Percentiles rank a stretch among this genome's conserved stretches.
Evolutionary conservation across 2,113 vertebrate species (phyloP).

Genomic region (Danionella cerebrum): DNA sequence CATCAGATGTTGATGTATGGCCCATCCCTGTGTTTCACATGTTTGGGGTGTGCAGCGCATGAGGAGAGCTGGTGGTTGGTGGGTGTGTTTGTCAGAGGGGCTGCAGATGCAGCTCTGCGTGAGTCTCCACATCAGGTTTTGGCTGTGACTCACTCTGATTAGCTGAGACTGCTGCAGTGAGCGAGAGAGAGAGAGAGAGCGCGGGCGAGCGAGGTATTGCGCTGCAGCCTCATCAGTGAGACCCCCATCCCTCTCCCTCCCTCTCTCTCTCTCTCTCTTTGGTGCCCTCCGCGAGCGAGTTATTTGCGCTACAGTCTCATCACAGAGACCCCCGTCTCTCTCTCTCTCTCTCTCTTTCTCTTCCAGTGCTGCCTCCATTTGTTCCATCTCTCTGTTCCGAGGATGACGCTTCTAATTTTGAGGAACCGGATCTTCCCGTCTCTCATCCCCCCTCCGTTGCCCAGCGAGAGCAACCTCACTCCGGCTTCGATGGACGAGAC

Average conservation of each 20-base stretch:
- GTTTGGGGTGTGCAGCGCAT: too few species aligned
- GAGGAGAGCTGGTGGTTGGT: too few species aligned
- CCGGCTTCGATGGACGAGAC: slow-evolving; percentile 86
- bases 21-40: too few species aligned
- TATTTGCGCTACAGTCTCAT: too few species aligned
- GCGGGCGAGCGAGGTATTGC: slow-evolving; percentile 61
- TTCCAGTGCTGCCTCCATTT: slow-evolving; percentile 87
- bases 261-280: slow-evolving; percentile 23
- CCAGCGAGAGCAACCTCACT: slow-evolving; percentile 76
- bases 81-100: not conserved
- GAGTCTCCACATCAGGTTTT: slow-evolving; percentile 54
- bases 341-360: slow-evolving; percentile 40
- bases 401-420: slow-evolving; percentile 99
- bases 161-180: slow-evolving; percentile 93
- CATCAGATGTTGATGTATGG: too few species aligned
- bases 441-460: slow-evolving; percentile 76
- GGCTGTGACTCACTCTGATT: slow-evolving; percentile 83
- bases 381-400: slow-evolving; percentile 91
- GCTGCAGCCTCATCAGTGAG: slow-evolving; percentile 56
- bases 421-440: slow-evolving; percentile 89
- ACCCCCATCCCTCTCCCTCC: slow-evolving; percentile 21
- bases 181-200: slow-evolving; percentile 43
- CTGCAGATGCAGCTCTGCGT: slow-evolving; percentile 3
- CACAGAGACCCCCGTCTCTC: slow-evolving; percentile 15
- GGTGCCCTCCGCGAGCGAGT: too few species aligned